Conservation (phyloP, 2,113 vertebrate genomes). For the Microtus oregoni region DNA sequence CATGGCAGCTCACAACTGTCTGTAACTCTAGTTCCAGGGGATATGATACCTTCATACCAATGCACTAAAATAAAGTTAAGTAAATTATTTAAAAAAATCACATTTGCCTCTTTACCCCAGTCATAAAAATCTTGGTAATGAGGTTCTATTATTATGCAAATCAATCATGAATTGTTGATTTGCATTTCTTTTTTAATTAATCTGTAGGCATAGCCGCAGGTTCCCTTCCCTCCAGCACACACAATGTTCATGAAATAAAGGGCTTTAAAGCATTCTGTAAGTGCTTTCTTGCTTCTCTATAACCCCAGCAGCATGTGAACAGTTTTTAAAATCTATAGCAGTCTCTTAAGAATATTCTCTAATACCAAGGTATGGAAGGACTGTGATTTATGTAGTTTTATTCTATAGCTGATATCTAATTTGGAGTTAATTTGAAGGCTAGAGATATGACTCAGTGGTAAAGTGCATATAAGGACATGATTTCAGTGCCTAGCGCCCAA, state of each 20-base stretch:
- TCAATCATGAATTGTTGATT: slow-evolving; percentile 10
- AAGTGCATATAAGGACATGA: not conserved
- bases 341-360: not conserved
- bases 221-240: not conserved
- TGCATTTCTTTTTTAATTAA: slow-evolving; percentile 12
- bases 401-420: not conserved
- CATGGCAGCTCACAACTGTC: too few relatives aligned
- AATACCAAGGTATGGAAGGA: not conserved
- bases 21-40: too few relatives aligned
- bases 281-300: not conserved
- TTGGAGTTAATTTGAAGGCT: not conserved
- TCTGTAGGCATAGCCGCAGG: not conserved
- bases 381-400: slow-evolving; percentile 53
- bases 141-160: not conserved
- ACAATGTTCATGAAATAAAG: not conserved
- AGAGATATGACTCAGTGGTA: too few relatives aligned
- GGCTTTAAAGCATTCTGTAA: not conserved
- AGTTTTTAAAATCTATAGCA: not conserved
- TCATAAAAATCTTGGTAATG: not conserved
- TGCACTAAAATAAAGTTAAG: too few relatives aligned
- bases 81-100: not conserved
- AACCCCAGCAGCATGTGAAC: not conserved
- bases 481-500: not conserved
- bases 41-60: too few relatives aligned
- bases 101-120: not conserved